Evolutionary conservation across 2,888 invertebrate genomes (phyloP), one percentile per base, ranked within the genome.

Genomic region (Nephrocerus scutellatus): DNA sequence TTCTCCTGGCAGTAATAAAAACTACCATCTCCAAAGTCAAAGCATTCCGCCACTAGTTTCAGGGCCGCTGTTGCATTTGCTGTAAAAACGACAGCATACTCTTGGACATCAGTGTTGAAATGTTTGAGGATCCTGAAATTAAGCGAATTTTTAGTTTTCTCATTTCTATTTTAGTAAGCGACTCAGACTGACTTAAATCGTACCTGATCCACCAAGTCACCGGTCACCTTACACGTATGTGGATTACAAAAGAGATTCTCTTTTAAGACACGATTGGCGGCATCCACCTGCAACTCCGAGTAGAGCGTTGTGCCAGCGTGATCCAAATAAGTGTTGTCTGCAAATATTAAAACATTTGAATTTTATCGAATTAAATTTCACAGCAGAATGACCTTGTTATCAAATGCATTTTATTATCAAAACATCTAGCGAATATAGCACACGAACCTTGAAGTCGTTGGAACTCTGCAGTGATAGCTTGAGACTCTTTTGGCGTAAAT

Each of bases 71-170:
- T 93, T n/a, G 93, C 82, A 24, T 95, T 91, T 0, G 86, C 80
- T n/a, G 95, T 96, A 60, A 97, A 97, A 49, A 97, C 77, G 2
- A 97, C 77, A 41, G 79, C 76, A 66, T 96, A 96, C 32, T 86
- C 82, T 7, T 85, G 77, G 0, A 77, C 66, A 47, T 76, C 77
- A 6, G 91, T 85, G 49, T 88, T 82, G 58, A 96, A 95, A 65
- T 86, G 82, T 41, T 79, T 73, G n/a, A 96, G 71, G 46, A 95
- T 74, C 60, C 87, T 85, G 56, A 22, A 71, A 61, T 47, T 39
- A 39, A 43, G 41, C n/a, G n/a, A n/a, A n/a, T n/a, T n/a, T n/a
- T n/a, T n/a, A n/a, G n/a, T n/a, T n/a, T n/a, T n/a, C n/a, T n/a
- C n/a, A n/a, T n/a, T n/a, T n/a, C n/a, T n/a, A n/a, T n/a, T n/a